Base-by-base conservation (phyloP, 1,140 invertebrate genomes). In the Aphelenchoides besseyi region DNA sequence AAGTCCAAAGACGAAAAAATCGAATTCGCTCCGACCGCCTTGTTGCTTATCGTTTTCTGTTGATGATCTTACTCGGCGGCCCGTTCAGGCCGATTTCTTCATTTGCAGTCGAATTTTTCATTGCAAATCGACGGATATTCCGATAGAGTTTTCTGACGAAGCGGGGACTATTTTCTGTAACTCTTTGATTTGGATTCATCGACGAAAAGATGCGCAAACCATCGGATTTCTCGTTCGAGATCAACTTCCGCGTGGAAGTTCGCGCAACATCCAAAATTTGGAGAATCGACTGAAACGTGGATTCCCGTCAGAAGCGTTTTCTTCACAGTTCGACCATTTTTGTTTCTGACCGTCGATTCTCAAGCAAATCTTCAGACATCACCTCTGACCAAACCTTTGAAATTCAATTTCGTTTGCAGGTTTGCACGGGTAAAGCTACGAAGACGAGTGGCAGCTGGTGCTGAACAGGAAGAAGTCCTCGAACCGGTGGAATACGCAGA, bases 401-500 rank as follows among this genome's bases (percentile, higher is more conserved):
- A n/a, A n/a, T n/a, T n/a, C n/a, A n/a, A n/a, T n/a, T 48, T 48
- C 41, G 41, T 48, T 59, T 59, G 5, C 37, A 59, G 55, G 5
- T 59, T 59, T 33, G 55, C 55, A 5, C 55, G 55, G 5, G 55
- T 59, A 8, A 59, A 59, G 23, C 18, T 59, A 12, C 5, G 55
- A 28, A 5, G 32, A 18, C 55, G 55, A 8, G 55, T 59, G 5
- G n/a, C n/a, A n/a, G 55, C 5, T 33, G 55, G 55, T 23, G 41
- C 12, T 16, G 23, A 23, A 28, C 12, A 23, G 5, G 18, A 33
- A 28, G 18, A 5, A 33, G 32, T 8, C 55, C 12, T 59, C 5
- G 55, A 59, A 59, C 55, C 55, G 18, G 55, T 59, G 5, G 55
- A 59, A 59, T 59, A 59, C 18, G n/a, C n/a, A n/a, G n/a, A n/a